Conservation (phyloP, 2,888 invertebrate species). For the Clitarchus hookeri region DNA sequence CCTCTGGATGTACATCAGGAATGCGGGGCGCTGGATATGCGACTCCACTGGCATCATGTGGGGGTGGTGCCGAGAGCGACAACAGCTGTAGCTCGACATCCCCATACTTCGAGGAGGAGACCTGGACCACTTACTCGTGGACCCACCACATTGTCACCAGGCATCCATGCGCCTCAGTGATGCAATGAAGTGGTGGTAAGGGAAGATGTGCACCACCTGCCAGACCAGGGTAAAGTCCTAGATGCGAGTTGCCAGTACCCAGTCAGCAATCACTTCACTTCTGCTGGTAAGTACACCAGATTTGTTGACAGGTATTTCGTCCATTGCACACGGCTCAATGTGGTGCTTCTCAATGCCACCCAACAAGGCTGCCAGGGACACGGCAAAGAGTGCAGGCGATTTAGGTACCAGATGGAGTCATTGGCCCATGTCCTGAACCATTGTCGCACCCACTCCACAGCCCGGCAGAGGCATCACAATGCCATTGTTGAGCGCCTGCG, state of each 20-base stretch:
- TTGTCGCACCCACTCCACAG: slow-evolving; percentile 48
- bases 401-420: slow-evolving; percentile 47
- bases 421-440: slow-evolving; percentile 52
- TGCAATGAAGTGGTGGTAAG: background rate
- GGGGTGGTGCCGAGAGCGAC: background rate
- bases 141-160: background rate
- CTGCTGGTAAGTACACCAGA: slow-evolving; percentile 44
- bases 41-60: background rate
- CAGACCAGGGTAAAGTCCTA: slow-evolving; percentile 48
- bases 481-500: background rate
- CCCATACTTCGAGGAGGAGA: background rate
- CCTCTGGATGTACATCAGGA: slow-evolving; percentile 11
- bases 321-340: slow-evolving; percentile 46
- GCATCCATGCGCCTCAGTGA: background rate
- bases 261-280: slow-evolving; percentile 47
- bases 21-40: slow-evolving; percentile 36
- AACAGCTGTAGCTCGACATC: background rate
- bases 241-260: slow-evolving; percentile 34
- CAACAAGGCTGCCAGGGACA: background rate
- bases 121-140: background rate
- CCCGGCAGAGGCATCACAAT: slow-evolving; percentile 44
- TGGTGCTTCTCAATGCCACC: slow-evolving; percentile 46
- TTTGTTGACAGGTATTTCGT: slow-evolving; percentile 54
- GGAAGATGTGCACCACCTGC: background rate
- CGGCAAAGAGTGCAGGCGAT: slow-evolving; percentile 39